Base-by-base conservation (phyloP, 2,888 invertebrate species). In the Platerodrilus igneus region DNA sequence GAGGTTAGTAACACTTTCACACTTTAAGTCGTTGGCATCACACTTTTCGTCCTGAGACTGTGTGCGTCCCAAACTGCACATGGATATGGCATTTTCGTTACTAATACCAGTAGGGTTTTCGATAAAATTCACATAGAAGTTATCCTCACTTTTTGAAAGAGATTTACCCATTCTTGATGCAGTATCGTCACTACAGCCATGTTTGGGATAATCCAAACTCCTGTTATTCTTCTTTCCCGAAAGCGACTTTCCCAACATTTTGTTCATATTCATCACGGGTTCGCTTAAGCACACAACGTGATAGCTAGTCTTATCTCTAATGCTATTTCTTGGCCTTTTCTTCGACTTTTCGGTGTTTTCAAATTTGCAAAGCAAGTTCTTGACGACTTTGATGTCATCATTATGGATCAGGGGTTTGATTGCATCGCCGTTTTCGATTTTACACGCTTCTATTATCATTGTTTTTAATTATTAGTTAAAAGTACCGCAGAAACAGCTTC, bases 341-440 rank as follows among this genome's bases (percentile, higher is more conserved):
- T 32, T 41, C 6, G 26, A 18, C 23, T 41, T 28, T 15, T 39
- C 41, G 35, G 46, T 27, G 20, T 31, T 52, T 39, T 66, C 64
- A 45, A 65, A 64, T 41, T 66, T 64, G 34, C 62, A 62, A 28
- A 67, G 65, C 16, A 67, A 60, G 36, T 58, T 61, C 45, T 63
- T 62, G 38, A 67, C 65, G 25, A 66, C 65, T 45, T 63, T 60
- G 14, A 67, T 51, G 46, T 67, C 64, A 41, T 64, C 66, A 36
- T 45, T 39, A 15, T 44, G 35, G 6, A 45, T 31, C 7, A 18
- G 29, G 14, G 35, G 9, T 31, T 37, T 38, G 11, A 33, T 9
- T 11, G 31, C 33, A 5, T 35, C 30, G 6, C 39, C 43, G 13
- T 37, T 32, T 16, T 41, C 45, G 41, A 44, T 44, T 14, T 40